Conservation (phyloP, 2,113 vertebrate species). For the Anthoscopus minutus region DNA sequence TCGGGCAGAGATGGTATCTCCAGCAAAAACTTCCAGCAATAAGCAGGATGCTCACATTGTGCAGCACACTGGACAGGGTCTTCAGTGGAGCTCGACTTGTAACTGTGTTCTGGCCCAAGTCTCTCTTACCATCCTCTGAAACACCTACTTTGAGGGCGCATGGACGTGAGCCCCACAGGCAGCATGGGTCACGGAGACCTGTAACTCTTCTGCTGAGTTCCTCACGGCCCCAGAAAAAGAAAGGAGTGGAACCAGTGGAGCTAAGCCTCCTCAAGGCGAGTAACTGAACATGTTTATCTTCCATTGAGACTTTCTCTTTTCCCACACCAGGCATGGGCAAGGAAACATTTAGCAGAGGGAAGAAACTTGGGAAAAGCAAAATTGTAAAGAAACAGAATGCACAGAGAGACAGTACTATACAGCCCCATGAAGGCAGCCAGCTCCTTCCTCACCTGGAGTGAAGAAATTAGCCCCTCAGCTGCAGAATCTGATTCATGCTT, state of each 20-base stretch:
- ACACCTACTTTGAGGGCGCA: fast-evolving
- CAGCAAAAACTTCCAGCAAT: not conserved
- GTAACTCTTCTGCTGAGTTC: not conserved
- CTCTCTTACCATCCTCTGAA: not conserved
- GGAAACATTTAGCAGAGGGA: not conserved
- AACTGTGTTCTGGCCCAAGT: not conserved
- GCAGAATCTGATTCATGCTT: not conserved
- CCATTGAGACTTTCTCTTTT: not conserved
- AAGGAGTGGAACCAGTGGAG: not conserved
- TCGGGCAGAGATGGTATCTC: not conserved
- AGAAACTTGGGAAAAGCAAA: not conserved
- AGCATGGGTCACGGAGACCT: not conserved
- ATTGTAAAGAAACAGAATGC: not conserved
- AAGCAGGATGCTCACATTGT: not conserved
- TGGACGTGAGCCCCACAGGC: not conserved
- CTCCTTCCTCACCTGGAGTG: not conserved
- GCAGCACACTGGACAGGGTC: not conserved
- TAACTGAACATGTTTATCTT: not conserved
- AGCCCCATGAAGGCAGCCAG: not conserved
- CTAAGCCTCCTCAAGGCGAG: not conserved
- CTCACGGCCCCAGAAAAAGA: not conserved
- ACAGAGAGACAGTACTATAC: not conserved
- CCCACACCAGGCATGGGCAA: not conserved
- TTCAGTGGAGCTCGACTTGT: fast-evolving
- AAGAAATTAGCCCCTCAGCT: not conserved